Evolutionary conservation across 2,888 invertebrate genomes (phyloP), one percentile per base, ranked within the genome.

Genomic region (Cantharis rufa): DNA sequence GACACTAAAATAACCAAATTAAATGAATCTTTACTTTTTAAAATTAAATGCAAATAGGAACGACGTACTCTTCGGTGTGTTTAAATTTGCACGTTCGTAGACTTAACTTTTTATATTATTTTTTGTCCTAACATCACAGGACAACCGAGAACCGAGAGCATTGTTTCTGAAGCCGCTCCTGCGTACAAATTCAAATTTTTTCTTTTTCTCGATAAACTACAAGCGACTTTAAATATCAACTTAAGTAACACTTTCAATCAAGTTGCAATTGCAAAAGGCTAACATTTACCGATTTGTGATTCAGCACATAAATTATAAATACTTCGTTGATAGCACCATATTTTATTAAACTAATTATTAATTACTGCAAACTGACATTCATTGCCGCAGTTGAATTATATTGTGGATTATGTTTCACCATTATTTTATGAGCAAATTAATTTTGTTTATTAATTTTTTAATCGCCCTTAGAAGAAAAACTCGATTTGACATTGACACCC

Each of bases 291-390:
- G 48, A 48, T 48, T n/a, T 48, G 48, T 48, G 48, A 48, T 48
- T 48, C 48, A 48, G n/a, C 48, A 48, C 64, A 66, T 66, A 66
- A 66, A 66, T 66, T 21, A 66, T 66, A 66, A 66, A 21, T 66
- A 24, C 24, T 66, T 66, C 9, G 13, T 66, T 66, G 64, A 66
- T 66, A 21, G 64, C 18, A 13, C 62, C 71, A 62, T 71, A 71
- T 71, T 71, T 71, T 71, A 71, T 71, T 48, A 21, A 71, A 71
- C 71, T 71, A 71, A 71, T 62, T 62, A 61, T 71, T 32, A 62
- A 71, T 61, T 62, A 61, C 71, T 71, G 24, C 61, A 62, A 61
- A 62, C 32, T 69, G 69, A 69, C 69, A 69, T 69, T 69, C 69
- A 69, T 69, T 32, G 32, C 69, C 32, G 64, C 64, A 66, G 21